phyloP scores from a whole-genome alignment of 2,888 invertebrate species.

The Meloe dianella region DNA sequence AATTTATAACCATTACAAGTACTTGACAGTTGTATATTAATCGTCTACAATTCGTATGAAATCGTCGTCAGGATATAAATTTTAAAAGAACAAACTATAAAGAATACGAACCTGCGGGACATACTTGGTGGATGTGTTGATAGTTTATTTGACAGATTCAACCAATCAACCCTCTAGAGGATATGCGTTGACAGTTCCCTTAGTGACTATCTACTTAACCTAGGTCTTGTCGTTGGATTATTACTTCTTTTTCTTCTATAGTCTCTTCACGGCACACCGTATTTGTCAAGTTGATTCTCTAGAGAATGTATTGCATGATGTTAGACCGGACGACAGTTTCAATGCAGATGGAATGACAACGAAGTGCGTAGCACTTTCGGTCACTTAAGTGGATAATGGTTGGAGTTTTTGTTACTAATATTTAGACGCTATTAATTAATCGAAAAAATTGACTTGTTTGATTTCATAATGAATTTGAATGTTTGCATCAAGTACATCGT shows the following conservation, averaged over 20 bases:
- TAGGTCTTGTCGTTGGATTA: constrained; percentile 36
- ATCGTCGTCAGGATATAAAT: not conserved
- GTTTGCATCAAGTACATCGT: not conserved
- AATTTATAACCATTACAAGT: not conserved
- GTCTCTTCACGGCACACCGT: constrained; percentile 36
- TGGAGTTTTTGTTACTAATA: constrained; percentile 25
- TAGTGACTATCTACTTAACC: constrained; percentile 41
- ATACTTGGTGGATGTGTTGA: constrained; percentile 25
- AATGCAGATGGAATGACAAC: constrained; percentile 17
- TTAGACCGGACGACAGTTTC: constrained; percentile 19
- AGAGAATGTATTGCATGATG: constrained; percentile 22
- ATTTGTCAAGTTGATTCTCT: constrained; percentile 40
- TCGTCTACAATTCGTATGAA: not conserved
- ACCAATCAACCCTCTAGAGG: constrained; percentile 49
- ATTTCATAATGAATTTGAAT: not conserved
- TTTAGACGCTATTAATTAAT: constrained; percentile 5
- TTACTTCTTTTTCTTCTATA: constrained; percentile 39
- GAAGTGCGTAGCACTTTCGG: constrained; percentile 20
- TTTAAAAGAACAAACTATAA: not conserved
- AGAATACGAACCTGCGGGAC: constrained; percentile 21
- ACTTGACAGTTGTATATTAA: not conserved
- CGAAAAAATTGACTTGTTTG: not conserved
- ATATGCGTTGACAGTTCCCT: constrained; percentile 49
- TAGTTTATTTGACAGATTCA: constrained; percentile 48
- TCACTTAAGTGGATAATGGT: constrained; percentile 23